These are phyloP conservation scores for Pollachius pollachius DNA, from an alignment of 2,113 vertebrate genomes.

Conservation along the genomic window DNA sequence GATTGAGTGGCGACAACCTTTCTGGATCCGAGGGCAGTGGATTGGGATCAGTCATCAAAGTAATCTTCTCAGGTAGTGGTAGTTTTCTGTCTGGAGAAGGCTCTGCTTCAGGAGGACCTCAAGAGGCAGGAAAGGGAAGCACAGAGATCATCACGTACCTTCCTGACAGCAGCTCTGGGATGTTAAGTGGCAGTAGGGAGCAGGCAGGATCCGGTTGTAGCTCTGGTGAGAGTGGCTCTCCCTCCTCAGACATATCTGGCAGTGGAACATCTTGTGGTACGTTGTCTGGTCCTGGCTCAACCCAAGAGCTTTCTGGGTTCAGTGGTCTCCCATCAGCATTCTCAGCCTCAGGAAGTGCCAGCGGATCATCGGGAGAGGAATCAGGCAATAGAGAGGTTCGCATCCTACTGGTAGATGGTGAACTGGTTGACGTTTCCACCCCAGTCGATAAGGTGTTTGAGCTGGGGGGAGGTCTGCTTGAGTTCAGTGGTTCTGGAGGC, in stretches of 20 bases:
- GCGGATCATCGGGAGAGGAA: conserved; percentile 59
- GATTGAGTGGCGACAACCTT: conserved; percentile 33
- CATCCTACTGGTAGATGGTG: conserved; percentile 72
- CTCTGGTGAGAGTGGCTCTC: conserved; percentile 47
- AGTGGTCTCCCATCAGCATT: conserved; percentile 74
- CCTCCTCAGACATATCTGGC: conserved; percentile 27
- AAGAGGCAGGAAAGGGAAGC: conserved; percentile 60
- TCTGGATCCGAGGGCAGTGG: conserved; percentile 57
- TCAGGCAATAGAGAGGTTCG: conserved; percentile 61
- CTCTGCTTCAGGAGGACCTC: conserved; percentile 38
- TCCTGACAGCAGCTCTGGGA: conserved; percentile 41
- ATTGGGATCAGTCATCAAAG: conserved; percentile 46
- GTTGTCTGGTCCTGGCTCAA: conserved; percentile 45
- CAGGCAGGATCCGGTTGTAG: conserved; percentile 44
- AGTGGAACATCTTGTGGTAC: conserved; percentile 56
- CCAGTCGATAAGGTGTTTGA: conserved; percentile 65
- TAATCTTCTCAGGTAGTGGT: conserved; percentile 51
- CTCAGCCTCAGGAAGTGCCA: conserved; percentile 54
- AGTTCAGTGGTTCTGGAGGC: conserved; percentile 76
- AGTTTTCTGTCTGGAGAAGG: conserved; percentile 42
- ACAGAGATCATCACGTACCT: conserved; percentile 39
- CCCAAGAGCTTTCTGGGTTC: conserved; percentile 55
- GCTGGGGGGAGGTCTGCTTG: conserved; percentile 70
- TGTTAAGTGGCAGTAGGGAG: conserved; percentile 40
- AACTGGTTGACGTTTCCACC: conserved; percentile 68